Evolutionary conservation across 1,140 invertebrate species (phyloP).

Genomic region (Antheraea mylitta): DNA sequence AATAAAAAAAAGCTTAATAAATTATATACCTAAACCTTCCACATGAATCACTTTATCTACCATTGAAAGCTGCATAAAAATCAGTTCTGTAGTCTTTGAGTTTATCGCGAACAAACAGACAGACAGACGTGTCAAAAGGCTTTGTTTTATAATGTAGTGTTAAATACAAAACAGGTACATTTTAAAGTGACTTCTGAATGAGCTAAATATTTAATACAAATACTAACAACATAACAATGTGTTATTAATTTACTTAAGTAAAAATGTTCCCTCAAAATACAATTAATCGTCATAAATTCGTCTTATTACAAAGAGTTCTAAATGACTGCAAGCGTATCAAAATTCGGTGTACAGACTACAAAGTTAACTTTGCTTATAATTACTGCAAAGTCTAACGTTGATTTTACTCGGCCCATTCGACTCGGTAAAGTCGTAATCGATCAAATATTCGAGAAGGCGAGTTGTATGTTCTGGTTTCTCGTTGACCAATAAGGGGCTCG

Average conservation of each 20-base stretch:
- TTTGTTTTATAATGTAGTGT: too few species aligned
- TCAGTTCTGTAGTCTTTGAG: too few species aligned
- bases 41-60: too few species aligned
- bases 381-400: constrained; percentile 11
- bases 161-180: too few species aligned
- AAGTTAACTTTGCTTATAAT: constrained; percentile 36
- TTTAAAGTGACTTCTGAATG: too few species aligned
- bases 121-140: too few species aligned
- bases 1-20: too few species aligned
- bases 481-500: constrained; percentile 36
- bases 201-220: constrained; percentile 20
- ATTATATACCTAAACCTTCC: too few species aligned
- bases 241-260: neutral
- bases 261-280: too few species aligned
- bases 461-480: constrained; percentile 38
- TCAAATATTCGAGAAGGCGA: constrained; percentile 41
- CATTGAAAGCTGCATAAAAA: too few species aligned
- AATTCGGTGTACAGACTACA: constrained; percentile 14
- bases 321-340: constrained; percentile 37
- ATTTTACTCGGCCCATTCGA: constrained; percentile 21
- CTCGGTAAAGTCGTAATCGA: constrained; percentile 43
- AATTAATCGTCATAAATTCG: neutral
- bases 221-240: constrained; percentile 37
- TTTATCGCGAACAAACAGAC: too few species aligned
- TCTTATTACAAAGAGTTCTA: neutral